phyloP scores from a whole-genome alignment of 37 sponge, comb jelly and placozoan species.

The Amphimedon queenslandica region DNA sequence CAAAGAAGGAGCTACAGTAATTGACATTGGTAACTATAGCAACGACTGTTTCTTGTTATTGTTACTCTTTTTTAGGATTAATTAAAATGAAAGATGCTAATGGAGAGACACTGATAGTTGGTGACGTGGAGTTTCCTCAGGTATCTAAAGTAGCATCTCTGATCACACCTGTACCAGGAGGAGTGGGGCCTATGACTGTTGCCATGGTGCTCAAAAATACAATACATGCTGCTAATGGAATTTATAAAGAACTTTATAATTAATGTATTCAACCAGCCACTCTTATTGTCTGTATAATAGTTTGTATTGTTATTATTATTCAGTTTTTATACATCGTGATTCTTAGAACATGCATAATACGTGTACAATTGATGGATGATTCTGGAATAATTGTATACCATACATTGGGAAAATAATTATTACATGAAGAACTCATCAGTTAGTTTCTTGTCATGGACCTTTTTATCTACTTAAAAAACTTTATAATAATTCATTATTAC shows the following conservation, averaged over 20 bases:
- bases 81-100: slow-evolving; percentile 13
- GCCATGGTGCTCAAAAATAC: slow-evolving; percentile 81
- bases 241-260: background rate
- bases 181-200: slow-evolving; percentile 87
- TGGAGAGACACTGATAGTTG: slow-evolving; percentile 59
- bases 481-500: too few relatives aligned
- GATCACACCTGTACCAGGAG: slow-evolving; percentile 88
- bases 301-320: too few relatives aligned
- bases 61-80: slow-evolving; percentile 36
- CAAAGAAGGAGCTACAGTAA: slow-evolving; percentile 73
- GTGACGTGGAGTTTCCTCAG: slow-evolving; percentile 72
- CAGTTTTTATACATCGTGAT: too few relatives aligned
- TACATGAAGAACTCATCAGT: too few relatives aligned
- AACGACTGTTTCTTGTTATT: too few relatives aligned
- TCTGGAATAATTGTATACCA: too few relatives aligned
- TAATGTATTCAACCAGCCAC: too few relatives aligned
- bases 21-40: slow-evolving; percentile 62
- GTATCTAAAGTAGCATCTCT: slow-evolving; percentile 51
- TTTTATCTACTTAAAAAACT: too few relatives aligned
- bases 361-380: background rate
- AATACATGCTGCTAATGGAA: slow-evolving; percentile 30
- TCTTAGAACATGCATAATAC: background rate
- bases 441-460: too few relatives aligned
- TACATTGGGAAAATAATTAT: too few relatives aligned
- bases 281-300: too few relatives aligned